These are phyloP conservation scores for Eumeta japonica DNA, from an alignment of 1,140 invertebrate species.

Conservation along the genomic window DNA sequence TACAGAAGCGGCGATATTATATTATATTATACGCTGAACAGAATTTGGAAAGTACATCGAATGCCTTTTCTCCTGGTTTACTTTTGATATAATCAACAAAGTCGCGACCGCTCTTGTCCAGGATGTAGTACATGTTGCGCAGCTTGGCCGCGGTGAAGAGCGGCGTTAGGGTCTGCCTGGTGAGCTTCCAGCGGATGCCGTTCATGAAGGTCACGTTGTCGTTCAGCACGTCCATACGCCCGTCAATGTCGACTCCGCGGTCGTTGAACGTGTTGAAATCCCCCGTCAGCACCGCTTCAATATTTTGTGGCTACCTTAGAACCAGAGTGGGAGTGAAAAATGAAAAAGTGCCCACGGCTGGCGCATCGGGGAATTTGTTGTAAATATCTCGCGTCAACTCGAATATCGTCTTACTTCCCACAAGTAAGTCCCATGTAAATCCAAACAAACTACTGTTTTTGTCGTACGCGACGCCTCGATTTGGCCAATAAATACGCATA, in stretches of 20 bases:
- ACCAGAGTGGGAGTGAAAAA: slow-evolving; percentile 39
- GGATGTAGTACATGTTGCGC: slow-evolving; percentile 46
- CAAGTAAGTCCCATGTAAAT: neutral
- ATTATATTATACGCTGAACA: slow-evolving; percentile 19
- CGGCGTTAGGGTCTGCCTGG: slow-evolving; percentile 44
- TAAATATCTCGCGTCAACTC: slow-evolving; percentile 17
- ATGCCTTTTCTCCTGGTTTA: slow-evolving; percentile 8
- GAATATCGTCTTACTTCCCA: slow-evolving; percentile 13
- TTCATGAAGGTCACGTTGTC: slow-evolving; percentile 54
- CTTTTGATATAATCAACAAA: slow-evolving; percentile 20
- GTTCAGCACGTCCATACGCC: slow-evolving; percentile 51
- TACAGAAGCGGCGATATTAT: slow-evolving; percentile 19
- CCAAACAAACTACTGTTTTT: no score
- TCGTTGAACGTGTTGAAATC: slow-evolving; percentile 54
- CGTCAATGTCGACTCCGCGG: slow-evolving; percentile 42
- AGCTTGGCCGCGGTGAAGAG: slow-evolving; percentile 49
- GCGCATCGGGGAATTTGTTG: slow-evolving; percentile 15
- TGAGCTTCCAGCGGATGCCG: slow-evolving; percentile 41
- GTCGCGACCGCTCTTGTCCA: slow-evolving; percentile 30
- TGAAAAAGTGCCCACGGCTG: slow-evolving; percentile 32
- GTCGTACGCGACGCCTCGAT: no score
- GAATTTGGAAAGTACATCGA: slow-evolving; percentile 16
- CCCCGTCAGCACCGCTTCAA: slow-evolving; percentile 46
- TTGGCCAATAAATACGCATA: no score
- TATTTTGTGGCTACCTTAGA: slow-evolving; percentile 49